A percentile compares a stretch with the other conserved stretches of the same genome.
Conservation (phyloP, 2,797 vertebrate genomes). For the Hyperoplus immaculatus region DNA sequence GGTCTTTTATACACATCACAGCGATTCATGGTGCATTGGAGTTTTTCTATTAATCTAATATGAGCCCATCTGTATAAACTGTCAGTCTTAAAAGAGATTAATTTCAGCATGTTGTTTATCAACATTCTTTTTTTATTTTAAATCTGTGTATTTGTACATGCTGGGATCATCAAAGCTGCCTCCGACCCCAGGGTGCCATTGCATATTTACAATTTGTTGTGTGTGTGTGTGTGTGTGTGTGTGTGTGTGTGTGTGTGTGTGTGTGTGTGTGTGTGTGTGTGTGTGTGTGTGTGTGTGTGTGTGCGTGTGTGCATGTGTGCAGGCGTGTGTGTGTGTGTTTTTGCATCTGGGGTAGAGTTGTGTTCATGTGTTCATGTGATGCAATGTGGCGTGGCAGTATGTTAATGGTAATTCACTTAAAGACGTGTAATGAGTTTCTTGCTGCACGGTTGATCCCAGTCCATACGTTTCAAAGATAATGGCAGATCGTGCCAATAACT, state of each 20-base stretch:
- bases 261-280: background rate
- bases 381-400: slow-evolving; percentile 17
- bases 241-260: slow-evolving; percentile 6
- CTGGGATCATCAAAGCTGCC: slow-evolving; percentile 63
- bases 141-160: slow-evolving; percentile 47
- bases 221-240: slow-evolving; percentile 6
- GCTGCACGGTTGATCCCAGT: slow-evolving; percentile 33
- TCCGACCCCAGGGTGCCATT: slow-evolving; percentile 33
- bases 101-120: slow-evolving; percentile 42
- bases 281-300: slow-evolving; percentile 10
- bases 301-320: background rate
- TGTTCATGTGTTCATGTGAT: slow-evolving; percentile 12
- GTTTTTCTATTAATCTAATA: slow-evolving; percentile 3
- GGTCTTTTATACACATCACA: slow-evolving; percentile 26
- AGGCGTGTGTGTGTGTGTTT: slow-evolving; percentile 7
- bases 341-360: background rate
- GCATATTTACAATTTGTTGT: slow-evolving; percentile 15
- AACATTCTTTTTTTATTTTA: slow-evolving; percentile 8
- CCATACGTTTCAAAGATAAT: slow-evolving; percentile 27
- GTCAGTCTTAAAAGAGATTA: slow-evolving; percentile 18
- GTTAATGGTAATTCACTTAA: slow-evolving; percentile 29
- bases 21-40: slow-evolving; percentile 16
- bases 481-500: slow-evolving; percentile 33
- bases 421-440: slow-evolving; percentile 35
- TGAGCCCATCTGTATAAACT: background rate